Evolutionary conservation across 2,888 invertebrate species (phyloP).

Genomic region (Bruchidius siliquastri): DNA sequence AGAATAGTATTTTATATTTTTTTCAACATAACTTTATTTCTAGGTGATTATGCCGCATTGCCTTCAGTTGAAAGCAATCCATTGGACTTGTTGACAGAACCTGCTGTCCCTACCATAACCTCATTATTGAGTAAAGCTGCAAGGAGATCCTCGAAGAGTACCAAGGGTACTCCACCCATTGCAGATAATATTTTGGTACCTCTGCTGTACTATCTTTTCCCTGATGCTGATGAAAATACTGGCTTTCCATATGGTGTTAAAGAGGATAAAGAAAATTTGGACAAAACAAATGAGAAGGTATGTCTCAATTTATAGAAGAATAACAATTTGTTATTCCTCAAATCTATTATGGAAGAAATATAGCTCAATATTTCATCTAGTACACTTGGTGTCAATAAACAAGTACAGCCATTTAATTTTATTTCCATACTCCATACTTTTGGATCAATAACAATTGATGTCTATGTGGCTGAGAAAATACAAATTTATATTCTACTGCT

Average conservation of each 20-base stretch:
- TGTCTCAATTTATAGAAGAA: slow-evolving; percentile 1
- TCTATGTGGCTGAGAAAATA: no score
- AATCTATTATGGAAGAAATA: no score
- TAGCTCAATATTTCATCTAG: no score
- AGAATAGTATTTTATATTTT: no score
- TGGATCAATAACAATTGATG: no score
- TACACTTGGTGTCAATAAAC: no score
- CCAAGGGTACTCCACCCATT: slow-evolving; percentile 68
- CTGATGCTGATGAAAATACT: slow-evolving; percentile 72
- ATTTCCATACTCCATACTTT: no score
- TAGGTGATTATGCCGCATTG: slow-evolving; percentile 48
- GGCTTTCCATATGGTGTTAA: slow-evolving; percentile 53
- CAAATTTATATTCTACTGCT: no score
- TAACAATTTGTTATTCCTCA: neutral
- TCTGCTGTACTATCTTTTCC: slow-evolving; percentile 79
- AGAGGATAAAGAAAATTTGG: slow-evolving; percentile 40
- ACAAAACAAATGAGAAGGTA: slow-evolving; percentile 14
- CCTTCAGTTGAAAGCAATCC: slow-evolving; percentile 47
- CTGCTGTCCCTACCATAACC: slow-evolving; percentile 63
- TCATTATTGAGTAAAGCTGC: slow-evolving; percentile 54
- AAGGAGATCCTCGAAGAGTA: slow-evolving; percentile 40
- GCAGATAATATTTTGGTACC: slow-evolving; percentile 69
- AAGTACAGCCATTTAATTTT: no score
- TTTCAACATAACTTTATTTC: no score
- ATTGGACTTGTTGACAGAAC: slow-evolving; percentile 70